Conservation (phyloP, 2,113 vertebrate species). For the Oryzias celebensis region DNA sequence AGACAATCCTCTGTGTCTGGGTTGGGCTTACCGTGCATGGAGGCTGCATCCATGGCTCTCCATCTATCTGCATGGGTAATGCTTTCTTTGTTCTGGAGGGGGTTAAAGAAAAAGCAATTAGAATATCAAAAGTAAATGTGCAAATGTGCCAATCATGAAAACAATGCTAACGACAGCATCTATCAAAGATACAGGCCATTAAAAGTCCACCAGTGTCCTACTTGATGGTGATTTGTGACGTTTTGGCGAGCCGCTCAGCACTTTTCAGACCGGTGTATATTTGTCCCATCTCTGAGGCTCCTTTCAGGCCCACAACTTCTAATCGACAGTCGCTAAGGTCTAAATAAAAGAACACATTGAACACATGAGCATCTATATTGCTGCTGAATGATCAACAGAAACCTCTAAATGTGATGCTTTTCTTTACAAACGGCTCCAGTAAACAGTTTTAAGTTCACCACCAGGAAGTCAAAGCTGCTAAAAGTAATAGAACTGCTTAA, state of each 20-base stretch:
- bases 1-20: neutral
- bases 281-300: constrained; percentile 92
- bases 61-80: constrained; percentile 94
- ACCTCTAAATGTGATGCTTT: no score
- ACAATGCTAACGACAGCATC: constrained; percentile 1
- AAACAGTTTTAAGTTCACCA: no score
- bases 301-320: constrained; percentile 91
- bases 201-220: constrained; percentile 44
- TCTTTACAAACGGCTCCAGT: no score
- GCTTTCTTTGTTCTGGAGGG: constrained; percentile 84
- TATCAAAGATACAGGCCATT: neutral
- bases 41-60: constrained; percentile 94
- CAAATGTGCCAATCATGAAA: constrained; percentile 19
- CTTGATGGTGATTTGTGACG: constrained; percentile 88
- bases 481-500: no score
- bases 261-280: constrained; percentile 92
- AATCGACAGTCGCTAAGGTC: constrained; percentile 86
- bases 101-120: constrained; percentile 6
- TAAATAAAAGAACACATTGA: constrained; percentile 43
- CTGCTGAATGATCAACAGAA: no score
- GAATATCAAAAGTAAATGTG: constrained; percentile 16
- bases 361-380: no score
- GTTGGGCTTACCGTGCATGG: constrained; percentile 85
- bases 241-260: constrained; percentile 88
- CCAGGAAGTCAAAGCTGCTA: no score